phyloP scores from a whole-genome alignment of 1,140 invertebrate genomes.

The Cataglyphis hispanica region DNA sequence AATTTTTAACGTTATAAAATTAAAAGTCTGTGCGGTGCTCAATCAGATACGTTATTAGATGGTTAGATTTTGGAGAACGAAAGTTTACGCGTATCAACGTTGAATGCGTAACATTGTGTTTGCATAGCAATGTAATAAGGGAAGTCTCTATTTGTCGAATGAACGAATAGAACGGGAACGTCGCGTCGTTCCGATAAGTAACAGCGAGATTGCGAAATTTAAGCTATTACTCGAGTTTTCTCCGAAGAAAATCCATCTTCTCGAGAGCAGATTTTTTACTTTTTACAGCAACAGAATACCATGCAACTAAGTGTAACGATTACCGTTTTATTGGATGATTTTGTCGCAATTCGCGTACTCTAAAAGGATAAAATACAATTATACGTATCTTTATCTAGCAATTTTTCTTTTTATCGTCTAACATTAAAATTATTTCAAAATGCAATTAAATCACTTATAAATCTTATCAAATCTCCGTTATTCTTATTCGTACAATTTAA shows the following conservation, averaged over 20 bases:
- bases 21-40: neutral
- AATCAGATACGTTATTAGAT: neutral
- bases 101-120: slow-evolving; percentile 10
- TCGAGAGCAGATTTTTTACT: slow-evolving; percentile 25
- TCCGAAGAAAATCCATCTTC: slow-evolving; percentile 42
- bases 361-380: slow-evolving; percentile 10
- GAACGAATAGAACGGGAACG: slow-evolving; percentile 25
- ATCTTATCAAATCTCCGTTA: slow-evolving; percentile 18
- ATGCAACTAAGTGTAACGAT: slow-evolving; percentile 33
- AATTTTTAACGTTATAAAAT: slow-evolving; percentile 33
- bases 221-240: slow-evolving; percentile 51
- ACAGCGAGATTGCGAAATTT: slow-evolving; percentile 51
- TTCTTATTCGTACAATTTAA: neutral
- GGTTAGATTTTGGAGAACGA: neutral
- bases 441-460: too few relatives aligned
- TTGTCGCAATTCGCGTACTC: neutral
- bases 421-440: neutral
- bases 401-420: neutral
- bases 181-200: slow-evolving; percentile 47
- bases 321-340: slow-evolving; percentile 31
- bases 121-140: slow-evolving; percentile 32
- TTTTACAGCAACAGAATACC: neutral
- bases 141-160: slow-evolving; percentile 1
- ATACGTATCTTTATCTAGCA: neutral
- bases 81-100: slow-evolving; percentile 5